Evolutionary conservation across 2,888 invertebrate genomes (phyloP).

Genomic region (Kuschelorhynchus macadamiae): DNA sequence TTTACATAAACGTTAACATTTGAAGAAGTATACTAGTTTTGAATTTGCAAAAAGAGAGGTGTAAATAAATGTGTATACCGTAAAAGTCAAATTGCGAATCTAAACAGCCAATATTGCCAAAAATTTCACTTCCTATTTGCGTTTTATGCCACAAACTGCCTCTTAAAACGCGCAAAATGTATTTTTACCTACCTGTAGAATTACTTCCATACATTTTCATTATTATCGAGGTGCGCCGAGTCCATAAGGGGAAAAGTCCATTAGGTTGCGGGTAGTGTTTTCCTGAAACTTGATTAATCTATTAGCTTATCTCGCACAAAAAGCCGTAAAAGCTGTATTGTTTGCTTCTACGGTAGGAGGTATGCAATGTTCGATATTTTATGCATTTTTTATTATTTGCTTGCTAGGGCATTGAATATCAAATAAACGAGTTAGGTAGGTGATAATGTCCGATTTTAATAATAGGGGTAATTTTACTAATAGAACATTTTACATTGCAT

Average conservation of each 20-base stretch:
- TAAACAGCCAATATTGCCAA: conserved; percentile 10
- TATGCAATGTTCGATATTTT: conserved; percentile 16
- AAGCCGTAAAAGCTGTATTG: conserved; percentile 35
- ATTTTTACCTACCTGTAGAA: conserved; percentile 37
- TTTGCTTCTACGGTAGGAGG: conserved; percentile 7
- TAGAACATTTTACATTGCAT: no score
- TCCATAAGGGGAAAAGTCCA: conserved; percentile 39
- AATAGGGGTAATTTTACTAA: no score
- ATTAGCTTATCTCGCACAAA: conserved; percentile 39
- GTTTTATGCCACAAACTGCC: conserved; percentile 23
- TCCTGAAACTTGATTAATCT: conserved; percentile 45
- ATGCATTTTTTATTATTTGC: conserved; percentile 16
- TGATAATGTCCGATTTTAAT: no score
- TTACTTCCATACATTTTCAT: conserved; percentile 43
- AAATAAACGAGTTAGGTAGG: no score
- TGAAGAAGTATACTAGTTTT: no score
- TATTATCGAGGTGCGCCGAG: conserved; percentile 37
- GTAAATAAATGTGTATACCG: no score
- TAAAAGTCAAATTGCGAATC: conserved; percentile 17
- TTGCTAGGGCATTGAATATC: neutral
- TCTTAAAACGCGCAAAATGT: conserved; percentile 25
- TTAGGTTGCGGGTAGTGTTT: conserved; percentile 39
- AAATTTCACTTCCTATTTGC: conserved; percentile 7
- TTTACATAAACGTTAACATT: no score
- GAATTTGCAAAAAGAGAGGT: no score